Conservation (phyloP, 1,140 invertebrate genomes). For the Pomacea maculata region DNA sequence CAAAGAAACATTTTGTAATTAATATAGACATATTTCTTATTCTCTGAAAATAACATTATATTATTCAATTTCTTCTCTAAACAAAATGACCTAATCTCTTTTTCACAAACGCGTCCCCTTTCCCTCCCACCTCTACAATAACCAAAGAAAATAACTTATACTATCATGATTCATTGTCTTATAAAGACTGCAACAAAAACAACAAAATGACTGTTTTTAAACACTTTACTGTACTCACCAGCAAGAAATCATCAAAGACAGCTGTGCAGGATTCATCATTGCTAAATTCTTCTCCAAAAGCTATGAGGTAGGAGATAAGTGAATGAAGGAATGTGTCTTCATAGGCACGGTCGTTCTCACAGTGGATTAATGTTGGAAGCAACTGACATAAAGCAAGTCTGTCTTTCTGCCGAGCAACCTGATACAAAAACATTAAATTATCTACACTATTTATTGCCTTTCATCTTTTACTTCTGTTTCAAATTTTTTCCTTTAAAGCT, state of each 20-base stretch:
- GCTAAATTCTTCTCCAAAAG: slow-evolving; percentile 90
- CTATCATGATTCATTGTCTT: neutral
- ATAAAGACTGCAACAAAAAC: slow-evolving; percentile 4
- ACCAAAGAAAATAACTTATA: no score
- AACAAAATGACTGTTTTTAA: neutral
- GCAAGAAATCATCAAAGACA: slow-evolving; percentile 94
- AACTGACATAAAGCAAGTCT: slow-evolving; percentile 86
- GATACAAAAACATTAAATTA: neutral
- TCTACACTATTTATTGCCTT: no score
- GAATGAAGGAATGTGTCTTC: slow-evolving; percentile 96
- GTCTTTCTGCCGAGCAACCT: slow-evolving; percentile 76
- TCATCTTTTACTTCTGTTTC: no score
- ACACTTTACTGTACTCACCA: slow-evolving; percentile 69
- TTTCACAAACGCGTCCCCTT: neutral
- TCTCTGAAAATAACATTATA: neutral
- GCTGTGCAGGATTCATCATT: slow-evolving; percentile 95
- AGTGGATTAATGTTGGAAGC: slow-evolving; percentile 86
- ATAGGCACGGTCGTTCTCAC: slow-evolving; percentile 90
- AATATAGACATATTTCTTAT: neutral
- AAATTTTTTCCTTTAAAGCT: no score
- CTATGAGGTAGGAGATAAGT: slow-evolving; percentile 84
- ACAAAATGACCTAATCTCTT: neutral
- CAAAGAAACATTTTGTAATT: slow-evolving; percentile 14
- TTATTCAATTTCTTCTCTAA: neutral
- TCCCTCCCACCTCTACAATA: no score